Evolutionary conservation across 2,888 invertebrate species (phyloP).

Genomic region (Esperia sulphurella): DNA sequence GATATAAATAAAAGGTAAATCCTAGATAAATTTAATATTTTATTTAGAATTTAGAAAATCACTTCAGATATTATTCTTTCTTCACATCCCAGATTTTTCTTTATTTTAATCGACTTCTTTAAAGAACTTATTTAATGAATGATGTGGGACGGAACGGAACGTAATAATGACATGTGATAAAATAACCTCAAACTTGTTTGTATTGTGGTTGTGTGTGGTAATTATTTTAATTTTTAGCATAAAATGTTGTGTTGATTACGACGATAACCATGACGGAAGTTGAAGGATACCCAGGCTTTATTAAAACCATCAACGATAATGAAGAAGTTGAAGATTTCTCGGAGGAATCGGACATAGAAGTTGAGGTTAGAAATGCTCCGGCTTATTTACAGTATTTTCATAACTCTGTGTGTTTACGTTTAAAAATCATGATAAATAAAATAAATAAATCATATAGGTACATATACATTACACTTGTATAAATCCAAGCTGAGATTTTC

Average conservation of each 20-base stretch:
- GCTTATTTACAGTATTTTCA: not conserved
- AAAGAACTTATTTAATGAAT: too few species aligned
- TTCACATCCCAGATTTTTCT: too few species aligned
- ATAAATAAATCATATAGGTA: too few species aligned
- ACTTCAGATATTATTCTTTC: too few species aligned
- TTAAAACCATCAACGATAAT: slow-evolving; percentile 91
- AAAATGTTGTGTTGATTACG: too few species aligned
- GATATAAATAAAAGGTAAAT: too few species aligned
- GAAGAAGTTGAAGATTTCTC: slow-evolving; percentile 89
- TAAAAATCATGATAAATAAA: not conserved
- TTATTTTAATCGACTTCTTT: too few species aligned
- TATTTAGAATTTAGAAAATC: too few species aligned
- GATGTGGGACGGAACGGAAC: slow-evolving; percentile 10
- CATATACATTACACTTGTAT: too few species aligned
- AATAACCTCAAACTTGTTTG: slow-evolving; percentile 36
- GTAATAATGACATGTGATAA: slow-evolving; percentile 18
- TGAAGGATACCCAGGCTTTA: slow-evolving; percentile 78
- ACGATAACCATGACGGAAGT: slow-evolving; percentile 35
- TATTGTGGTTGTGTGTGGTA: not conserved
- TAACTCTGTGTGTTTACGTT: not conserved
- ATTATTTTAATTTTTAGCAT: not conserved
- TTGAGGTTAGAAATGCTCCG: slow-evolving; percentile 78
- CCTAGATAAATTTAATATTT: too few species aligned
- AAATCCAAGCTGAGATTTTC: too few species aligned
- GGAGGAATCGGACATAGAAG: slow-evolving; percentile 89